A percentile compares a stretch with the other conserved stretches of the same genome.
These are phyloP conservation scores for Leptoteleia sp. DNA, from an alignment of 1,140 invertebrate species.

Conservation along the genomic window DNA sequence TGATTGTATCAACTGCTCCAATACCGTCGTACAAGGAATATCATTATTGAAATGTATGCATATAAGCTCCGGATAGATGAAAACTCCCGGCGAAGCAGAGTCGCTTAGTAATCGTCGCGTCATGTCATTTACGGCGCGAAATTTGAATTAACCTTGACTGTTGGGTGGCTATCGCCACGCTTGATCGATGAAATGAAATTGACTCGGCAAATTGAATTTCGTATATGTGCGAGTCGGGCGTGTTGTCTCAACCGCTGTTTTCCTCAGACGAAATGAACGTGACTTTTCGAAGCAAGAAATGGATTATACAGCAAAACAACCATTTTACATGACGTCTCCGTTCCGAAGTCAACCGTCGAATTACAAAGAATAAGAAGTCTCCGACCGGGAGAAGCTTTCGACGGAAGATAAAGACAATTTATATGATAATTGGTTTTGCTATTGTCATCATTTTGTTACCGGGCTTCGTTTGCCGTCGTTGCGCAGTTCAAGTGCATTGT, in stretches of 20 bases:
- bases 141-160: too few species aligned
- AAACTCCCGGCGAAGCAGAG: too few species aligned
- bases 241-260: conserved; percentile 53
- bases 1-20: too few species aligned
- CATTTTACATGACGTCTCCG: conserved; percentile 62
- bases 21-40: too few species aligned
- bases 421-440: conserved; percentile 72
- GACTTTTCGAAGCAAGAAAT: conserved; percentile 63
- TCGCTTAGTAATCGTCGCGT: too few species aligned
- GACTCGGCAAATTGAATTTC: conserved; percentile 58
- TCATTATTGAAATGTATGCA: too few species aligned
- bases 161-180: conserved; percentile 1
- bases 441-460: conserved; percentile 63
- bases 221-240: conserved; percentile 28
- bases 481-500: conserved; percentile 52
- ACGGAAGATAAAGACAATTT: conserved; percentile 69
- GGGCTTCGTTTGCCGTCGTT: conserved; percentile 64
- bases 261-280: conserved; percentile 52
- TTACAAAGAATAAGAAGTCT: conserved; percentile 66
- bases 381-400: conserved; percentile 42
- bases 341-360: conserved; percentile 46
- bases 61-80: too few species aligned
- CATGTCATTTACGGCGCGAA: too few species aligned
- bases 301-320: conserved; percentile 65
- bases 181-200: conserved; percentile 52